A percentile compares a stretch with the other conserved stretches of the same genome.
These are phyloP conservation scores for Lepilemur septentrionalis DNA, from an alignment of 2,797 vertebrate species.

Conservation along the genomic window DNA sequence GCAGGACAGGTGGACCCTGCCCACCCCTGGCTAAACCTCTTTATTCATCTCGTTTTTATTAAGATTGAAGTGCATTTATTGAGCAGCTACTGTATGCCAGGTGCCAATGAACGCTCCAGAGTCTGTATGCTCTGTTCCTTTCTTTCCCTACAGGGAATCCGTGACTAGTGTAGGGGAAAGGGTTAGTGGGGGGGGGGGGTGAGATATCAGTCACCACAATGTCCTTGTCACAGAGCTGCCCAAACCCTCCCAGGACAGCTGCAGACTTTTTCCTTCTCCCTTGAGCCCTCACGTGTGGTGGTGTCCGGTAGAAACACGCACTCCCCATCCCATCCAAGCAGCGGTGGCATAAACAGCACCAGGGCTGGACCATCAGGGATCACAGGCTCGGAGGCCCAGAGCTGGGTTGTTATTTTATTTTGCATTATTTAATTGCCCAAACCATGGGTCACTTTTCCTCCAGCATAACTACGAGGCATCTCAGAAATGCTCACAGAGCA, in stretches of 20 bases:
- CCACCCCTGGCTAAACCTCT: neutral
- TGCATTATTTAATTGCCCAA: neutral
- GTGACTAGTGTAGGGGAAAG: accelerated
- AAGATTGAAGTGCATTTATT: accelerated
- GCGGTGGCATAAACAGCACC: accelerated
- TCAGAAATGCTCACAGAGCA: accelerated
- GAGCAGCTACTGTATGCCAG: neutral
- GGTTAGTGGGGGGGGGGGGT: too few relatives aligned
- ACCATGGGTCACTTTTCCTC: neutral
- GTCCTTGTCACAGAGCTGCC: neutral
- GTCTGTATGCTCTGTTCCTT: accelerated
- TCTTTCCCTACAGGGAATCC: neutral
- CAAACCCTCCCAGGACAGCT: neutral
- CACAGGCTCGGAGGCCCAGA: accelerated
- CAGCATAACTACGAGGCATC: accelerated
- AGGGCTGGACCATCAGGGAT: accelerated
- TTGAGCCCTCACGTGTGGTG: too few relatives aligned
- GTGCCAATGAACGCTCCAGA: accelerated
- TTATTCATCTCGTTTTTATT: neutral
- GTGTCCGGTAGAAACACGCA: accelerated
- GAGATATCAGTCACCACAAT: accelerated
- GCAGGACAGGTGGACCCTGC: neutral
- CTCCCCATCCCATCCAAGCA: accelerated
- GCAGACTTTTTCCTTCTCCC: neutral
- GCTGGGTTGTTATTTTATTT: neutral